These are phyloP conservation scores for Natator depressus DNA, from an alignment of 2,113 vertebrate genomes.

Conservation along the genomic window DNA sequence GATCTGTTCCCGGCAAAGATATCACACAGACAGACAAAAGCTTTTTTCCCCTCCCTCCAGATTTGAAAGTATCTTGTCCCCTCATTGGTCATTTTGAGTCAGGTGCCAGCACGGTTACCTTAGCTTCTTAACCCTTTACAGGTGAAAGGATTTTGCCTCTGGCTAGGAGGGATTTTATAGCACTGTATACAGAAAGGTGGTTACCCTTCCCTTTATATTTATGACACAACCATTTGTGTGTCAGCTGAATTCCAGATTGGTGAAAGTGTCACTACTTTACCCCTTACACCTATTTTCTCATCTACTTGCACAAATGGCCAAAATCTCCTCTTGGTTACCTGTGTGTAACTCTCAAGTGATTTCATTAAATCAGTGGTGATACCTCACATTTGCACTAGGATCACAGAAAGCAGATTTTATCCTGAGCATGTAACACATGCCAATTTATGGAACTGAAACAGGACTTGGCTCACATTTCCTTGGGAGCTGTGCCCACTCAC, in stretches of 20 bases:
- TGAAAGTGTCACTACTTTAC: background rate
- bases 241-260: background rate
- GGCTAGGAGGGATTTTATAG: too few species aligned
- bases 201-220: too few species aligned
- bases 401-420: background rate
- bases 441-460: constrained; percentile 25
- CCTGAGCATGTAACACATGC: background rate
- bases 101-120: too few species aligned
- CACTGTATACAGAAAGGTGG: too few species aligned
- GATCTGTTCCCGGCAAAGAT: too few species aligned
- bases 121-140: too few species aligned
- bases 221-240: background rate
- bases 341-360: background rate
- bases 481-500: background rate
- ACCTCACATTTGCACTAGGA: background rate
- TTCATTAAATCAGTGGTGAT: background rate
- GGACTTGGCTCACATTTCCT: background rate
- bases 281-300: background rate
- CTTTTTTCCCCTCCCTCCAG: too few species aligned
- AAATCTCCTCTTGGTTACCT: background rate
- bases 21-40: too few species aligned
- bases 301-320: background rate
- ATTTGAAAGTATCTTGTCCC: too few species aligned
- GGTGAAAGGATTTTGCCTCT: too few species aligned
- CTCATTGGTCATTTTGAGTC: too few species aligned